Percentiles rank a stretch among this genome's conserved stretches.
phyloP scores from a whole-genome alignment of 2,888 invertebrate species.

The Clitarchus hookeri region DNA sequence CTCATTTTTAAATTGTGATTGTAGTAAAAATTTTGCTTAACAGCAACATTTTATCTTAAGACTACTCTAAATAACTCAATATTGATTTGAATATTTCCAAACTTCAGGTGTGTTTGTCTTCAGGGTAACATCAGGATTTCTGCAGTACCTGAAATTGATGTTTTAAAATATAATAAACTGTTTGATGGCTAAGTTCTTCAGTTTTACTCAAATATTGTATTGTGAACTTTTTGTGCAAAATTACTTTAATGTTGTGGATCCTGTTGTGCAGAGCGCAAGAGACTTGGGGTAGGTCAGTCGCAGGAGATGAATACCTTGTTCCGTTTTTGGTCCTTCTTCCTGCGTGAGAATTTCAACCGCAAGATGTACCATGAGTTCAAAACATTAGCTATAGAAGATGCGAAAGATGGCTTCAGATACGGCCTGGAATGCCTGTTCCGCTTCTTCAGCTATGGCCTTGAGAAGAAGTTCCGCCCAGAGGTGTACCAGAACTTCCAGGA shows the following conservation, averaged over 20 bases:
- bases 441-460: constrained; percentile 97
- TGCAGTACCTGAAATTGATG: too few species aligned
- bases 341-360: constrained; percentile 96
- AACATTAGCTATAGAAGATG: constrained; percentile 91
- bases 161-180: too few species aligned
- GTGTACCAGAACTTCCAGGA: constrained; percentile 95
- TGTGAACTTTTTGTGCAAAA: too few species aligned
- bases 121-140: too few species aligned
- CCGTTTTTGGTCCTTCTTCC: constrained; percentile 99
- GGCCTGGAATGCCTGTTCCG: constrained; percentile 80
- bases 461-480: constrained; percentile 93
- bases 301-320: constrained; percentile 99
- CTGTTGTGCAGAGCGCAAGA: constrained; percentile 77
- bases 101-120: too few species aligned
- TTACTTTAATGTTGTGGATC: neutral
- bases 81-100: too few species aligned
- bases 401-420: constrained; percentile 81
- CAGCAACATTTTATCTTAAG: too few species aligned
- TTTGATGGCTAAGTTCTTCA: too few species aligned
- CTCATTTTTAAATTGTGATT: too few species aligned
- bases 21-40: too few species aligned
- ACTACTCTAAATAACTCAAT: too few species aligned
- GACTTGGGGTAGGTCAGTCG: constrained; percentile 90
- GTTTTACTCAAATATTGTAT: too few species aligned
- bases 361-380: constrained; percentile 98